Base-by-base conservation (phyloP, 2,113 vertebrate genomes). In the Baryphthengus martii region DNA sequence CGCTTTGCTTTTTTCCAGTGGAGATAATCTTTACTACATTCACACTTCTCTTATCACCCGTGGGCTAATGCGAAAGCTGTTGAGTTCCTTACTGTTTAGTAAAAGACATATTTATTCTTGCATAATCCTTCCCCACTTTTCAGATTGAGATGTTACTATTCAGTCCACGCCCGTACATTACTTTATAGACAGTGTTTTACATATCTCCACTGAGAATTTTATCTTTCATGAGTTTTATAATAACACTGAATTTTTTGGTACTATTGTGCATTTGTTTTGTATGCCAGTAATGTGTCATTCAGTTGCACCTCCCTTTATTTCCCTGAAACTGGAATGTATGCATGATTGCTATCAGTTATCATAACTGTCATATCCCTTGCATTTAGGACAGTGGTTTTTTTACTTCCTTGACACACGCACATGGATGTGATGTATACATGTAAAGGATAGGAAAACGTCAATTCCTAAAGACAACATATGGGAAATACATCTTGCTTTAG, bases 371-470 rank as follows among this genome's bases (percentile, higher is more conserved):
- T 21, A n/a, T 13, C 7, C 53, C 53, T 65, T 79, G 40, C n/a
- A 40, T 19, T 65, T 68, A 45, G 28, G 17, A 59, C 17, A 65
- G 16, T 31, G 35, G 40, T 33, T 42, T 8, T 70, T 72, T 23
- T 73, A 11, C 31, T 88, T 79, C 53, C 55, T 79, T 66, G 13
- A 53, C 19, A 68, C 20, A 56, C 1, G 1, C 3, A 62, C 12
- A 37, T 16, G 17, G 4, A 16, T 9, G 4, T 33, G 47, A 53
- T 74, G 10, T 10, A n/a, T 20, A 45, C 8, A 17, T 33, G 8
- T 12, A 14, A 42, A 0, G 1, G 25, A 55, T 3, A 79, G 25
- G 16, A 50, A 91, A 76, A 19, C 0, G 1, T 7, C 6, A 53
- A 90, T 70, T 83, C 19, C 28, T 85, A 52, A 90, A 42, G 42